These are phyloP conservation scores for Leuciscus idus DNA, from an alignment of 2,113 vertebrate species.

Conservation along the genomic window DNA sequence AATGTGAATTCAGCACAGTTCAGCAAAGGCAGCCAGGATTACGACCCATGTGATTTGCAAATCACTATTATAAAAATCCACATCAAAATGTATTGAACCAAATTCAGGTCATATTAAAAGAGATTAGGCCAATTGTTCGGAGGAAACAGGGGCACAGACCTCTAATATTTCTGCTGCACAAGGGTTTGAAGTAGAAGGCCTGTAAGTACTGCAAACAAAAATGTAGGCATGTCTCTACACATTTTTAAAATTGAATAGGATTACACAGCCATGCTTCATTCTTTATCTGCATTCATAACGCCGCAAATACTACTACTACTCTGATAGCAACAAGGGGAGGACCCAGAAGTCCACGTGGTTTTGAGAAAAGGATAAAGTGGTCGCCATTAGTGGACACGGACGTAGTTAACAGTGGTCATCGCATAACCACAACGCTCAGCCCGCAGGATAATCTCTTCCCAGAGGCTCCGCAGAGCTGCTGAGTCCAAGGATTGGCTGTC, in stretches of 20 bases:
- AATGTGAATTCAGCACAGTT: background rate
- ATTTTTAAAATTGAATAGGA: background rate
- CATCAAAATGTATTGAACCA: conserved; percentile 24
- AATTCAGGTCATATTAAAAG: conserved; percentile 27
- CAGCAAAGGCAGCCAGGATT: background rate
- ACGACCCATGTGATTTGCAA: conserved; percentile 21
- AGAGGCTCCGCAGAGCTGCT: background rate
- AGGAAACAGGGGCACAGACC: background rate
- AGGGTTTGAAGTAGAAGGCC: background rate
- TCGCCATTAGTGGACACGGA: conserved; percentile 15
- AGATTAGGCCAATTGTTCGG: conserved; percentile 16
- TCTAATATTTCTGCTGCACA: background rate
- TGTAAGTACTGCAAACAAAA: background rate
- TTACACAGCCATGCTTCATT: background rate
- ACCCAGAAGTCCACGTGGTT: background rate
- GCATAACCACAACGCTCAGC: conserved; percentile 22
- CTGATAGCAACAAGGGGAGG: background rate
- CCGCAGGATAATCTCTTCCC: conserved; percentile 30
- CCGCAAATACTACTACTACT: background rate
- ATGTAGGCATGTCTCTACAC: conserved; percentile 2
- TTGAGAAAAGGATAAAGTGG: conserved; percentile 25
- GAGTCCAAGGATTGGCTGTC: conserved; percentile 22
- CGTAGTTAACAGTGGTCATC: conserved; percentile 10
- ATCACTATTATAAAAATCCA: conserved; percentile 35
- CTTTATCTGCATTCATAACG: background rate